A percentile compares a stretch with the other conserved stretches of the same genome.
These are phyloP conservation scores for Columba guinea DNA, from an alignment of 2,797 vertebrate genomes.

Conservation along the genomic window DNA sequence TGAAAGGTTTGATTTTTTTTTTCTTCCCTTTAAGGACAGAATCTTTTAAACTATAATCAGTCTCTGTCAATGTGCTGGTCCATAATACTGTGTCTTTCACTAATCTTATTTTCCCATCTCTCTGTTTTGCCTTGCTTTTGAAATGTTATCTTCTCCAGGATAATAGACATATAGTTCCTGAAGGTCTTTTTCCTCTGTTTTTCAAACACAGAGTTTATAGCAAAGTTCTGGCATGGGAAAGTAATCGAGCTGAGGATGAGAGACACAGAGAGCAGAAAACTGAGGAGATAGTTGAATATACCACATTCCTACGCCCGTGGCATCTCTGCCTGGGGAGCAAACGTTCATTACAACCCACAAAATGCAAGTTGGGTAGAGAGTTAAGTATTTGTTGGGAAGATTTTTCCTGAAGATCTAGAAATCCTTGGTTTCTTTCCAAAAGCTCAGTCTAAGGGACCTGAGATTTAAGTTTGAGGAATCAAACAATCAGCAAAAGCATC, in stretches of 20 bases:
- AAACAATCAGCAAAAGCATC: neutral
- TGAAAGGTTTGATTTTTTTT: neutral
- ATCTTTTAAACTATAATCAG: neutral
- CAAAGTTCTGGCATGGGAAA: neutral
- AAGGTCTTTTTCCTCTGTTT: neutral
- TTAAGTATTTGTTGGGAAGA: neutral
- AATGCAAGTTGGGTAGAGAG: neutral
- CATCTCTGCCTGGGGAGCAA: neutral
- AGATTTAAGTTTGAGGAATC: neutral
- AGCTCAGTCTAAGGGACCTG: neutral
- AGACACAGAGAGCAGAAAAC: neutral
- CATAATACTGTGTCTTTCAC: neutral
- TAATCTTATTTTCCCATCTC: slow-evolving; percentile 34
- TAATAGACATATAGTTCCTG: neutral
- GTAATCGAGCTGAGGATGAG: neutral
- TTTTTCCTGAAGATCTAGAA: neutral
- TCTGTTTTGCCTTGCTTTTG: neutral
- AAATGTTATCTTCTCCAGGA: neutral
- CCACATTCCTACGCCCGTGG: neutral
- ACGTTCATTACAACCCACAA: neutral
- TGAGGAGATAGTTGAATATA: accelerated
- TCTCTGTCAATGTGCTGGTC: slow-evolving; percentile 18
- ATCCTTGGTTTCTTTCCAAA: neutral
- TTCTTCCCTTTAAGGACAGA: neutral
- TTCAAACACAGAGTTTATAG: neutral